These are phyloP conservation scores for Hyperopisus bebe DNA, from an alignment of 2,113 vertebrate genomes.

Conservation along the genomic window DNA sequence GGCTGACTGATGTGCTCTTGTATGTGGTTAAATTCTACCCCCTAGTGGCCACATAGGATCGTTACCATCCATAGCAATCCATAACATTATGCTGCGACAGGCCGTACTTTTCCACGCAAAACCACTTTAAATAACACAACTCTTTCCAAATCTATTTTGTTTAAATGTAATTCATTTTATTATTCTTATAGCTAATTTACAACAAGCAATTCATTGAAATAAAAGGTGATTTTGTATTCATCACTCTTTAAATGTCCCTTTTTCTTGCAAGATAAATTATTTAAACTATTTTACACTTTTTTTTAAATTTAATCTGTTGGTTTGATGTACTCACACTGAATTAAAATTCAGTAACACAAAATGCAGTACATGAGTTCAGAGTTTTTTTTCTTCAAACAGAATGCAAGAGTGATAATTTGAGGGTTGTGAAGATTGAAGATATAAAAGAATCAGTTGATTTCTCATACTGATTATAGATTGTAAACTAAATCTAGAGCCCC, in stretches of 20 bases:
- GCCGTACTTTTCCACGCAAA: background rate
- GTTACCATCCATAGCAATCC: background rate
- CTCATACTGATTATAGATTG: slow-evolving; percentile 55
- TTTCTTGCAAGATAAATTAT: slow-evolving; percentile 42
- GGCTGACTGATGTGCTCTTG: background rate
- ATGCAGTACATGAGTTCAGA: slow-evolving; percentile 63
- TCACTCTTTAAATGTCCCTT: slow-evolving; percentile 61
- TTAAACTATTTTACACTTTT: slow-evolving; percentile 53
- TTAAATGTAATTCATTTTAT: slow-evolving; percentile 64
- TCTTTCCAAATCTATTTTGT: slow-evolving; percentile 52
- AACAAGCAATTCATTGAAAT: slow-evolving; percentile 76
- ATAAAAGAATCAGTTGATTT: slow-evolving; percentile 63
- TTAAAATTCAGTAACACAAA: slow-evolving; percentile 58
- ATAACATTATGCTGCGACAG: background rate
- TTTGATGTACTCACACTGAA: slow-evolving; percentile 56
- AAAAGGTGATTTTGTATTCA: slow-evolving; percentile 63
- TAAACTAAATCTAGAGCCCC: slow-evolving; percentile 54
- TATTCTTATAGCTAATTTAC: slow-evolving; percentile 74
- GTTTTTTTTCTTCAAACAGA: slow-evolving; percentile 29
- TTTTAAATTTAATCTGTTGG: slow-evolving; percentile 47
- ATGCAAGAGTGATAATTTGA: slow-evolving; percentile 54
- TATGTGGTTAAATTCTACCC: background rate
- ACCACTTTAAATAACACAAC: slow-evolving; percentile 11
- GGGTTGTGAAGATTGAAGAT: slow-evolving; percentile 61
- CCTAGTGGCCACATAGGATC: background rate